A percentile compares a stretch with the other conserved stretches of the same genome.
These are phyloP conservation scores for Pteropus alecto DNA, from an alignment of 2,113 vertebrate genomes.

Conservation along the genomic window DNA sequence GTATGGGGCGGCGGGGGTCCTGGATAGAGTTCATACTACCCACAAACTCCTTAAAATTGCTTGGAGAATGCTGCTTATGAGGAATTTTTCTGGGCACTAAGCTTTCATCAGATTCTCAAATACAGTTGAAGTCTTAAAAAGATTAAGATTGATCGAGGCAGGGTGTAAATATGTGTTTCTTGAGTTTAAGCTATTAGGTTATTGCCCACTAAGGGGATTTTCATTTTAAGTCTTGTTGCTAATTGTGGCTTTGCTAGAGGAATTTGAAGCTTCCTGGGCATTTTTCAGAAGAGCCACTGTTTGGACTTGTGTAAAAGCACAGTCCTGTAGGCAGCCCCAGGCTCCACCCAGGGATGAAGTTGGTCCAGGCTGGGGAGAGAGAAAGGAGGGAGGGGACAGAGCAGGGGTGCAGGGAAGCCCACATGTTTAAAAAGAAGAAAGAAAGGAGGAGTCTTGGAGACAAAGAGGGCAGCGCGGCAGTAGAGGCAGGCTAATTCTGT, in stretches of 20 bases:
- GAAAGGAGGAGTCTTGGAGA: neutral
- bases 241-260: neutral
- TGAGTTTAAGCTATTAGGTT: neutral
- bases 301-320: neutral
- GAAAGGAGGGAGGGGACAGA: neutral
- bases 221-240: neutral
- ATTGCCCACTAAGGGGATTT: neutral
- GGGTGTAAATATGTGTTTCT: neutral
- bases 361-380: neutral
- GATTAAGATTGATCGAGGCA: neutral
- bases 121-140: neutral
- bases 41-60: neutral
- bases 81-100: neutral
- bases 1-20: fast-evolving
- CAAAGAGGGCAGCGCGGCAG: fast-evolving
- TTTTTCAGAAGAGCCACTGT: neutral
- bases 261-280: neutral
- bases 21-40: neutral
- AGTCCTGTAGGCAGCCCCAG: neutral
- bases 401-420: neutral
- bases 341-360: neutral
- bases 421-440: too few species aligned
- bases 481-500: neutral
- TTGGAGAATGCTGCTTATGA: neutral
- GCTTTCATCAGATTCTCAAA: neutral